A percentile compares a stretch with the other conserved stretches of the same genome.
Evolutionary conservation across 2,888 invertebrate genomes (phyloP).

Genomic region (Euphydryas editha): DNA sequence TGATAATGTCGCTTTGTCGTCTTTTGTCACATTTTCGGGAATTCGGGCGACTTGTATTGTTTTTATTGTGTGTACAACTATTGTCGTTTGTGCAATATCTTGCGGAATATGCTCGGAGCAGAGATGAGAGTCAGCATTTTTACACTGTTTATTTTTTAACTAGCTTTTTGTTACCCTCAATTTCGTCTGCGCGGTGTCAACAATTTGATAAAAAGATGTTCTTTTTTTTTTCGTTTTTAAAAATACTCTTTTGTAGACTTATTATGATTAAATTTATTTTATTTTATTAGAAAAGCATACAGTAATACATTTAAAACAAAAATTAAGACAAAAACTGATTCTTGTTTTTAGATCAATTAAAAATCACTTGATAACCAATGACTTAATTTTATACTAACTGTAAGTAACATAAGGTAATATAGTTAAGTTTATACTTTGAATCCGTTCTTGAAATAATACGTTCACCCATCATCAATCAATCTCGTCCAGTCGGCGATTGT

Average conservation of each 20-base stretch:
- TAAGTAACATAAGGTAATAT: neutral
- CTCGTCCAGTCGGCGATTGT: slow-evolving; percentile 17
- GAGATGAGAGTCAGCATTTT: slow-evolving; percentile 1
- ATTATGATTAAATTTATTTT: neutral
- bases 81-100: slow-evolving; percentile 15
- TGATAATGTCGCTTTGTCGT: slow-evolving; percentile 30
- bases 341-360: too few species aligned
- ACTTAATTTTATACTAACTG: too few species aligned
- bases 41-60: slow-evolving; percentile 37
- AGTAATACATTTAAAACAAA: too few species aligned
- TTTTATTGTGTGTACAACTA: slow-evolving; percentile 34
- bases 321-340: too few species aligned
- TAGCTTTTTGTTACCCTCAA: neutral
- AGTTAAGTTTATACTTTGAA: neutral
- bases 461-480: slow-evolving; percentile 25
- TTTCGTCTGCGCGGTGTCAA: neutral
- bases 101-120: slow-evolving; percentile 2
- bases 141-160: neutral
- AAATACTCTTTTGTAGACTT: neutral
- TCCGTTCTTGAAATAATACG: neutral
- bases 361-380: too few species aligned
- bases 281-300: too few species aligned
- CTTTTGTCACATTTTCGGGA: slow-evolving; percentile 39
- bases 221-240: neutral
- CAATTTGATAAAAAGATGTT: neutral